These are phyloP conservation scores for Malacosoma neustria DNA, from an alignment of 2,888 invertebrate species.

Conservation along the genomic window DNA sequence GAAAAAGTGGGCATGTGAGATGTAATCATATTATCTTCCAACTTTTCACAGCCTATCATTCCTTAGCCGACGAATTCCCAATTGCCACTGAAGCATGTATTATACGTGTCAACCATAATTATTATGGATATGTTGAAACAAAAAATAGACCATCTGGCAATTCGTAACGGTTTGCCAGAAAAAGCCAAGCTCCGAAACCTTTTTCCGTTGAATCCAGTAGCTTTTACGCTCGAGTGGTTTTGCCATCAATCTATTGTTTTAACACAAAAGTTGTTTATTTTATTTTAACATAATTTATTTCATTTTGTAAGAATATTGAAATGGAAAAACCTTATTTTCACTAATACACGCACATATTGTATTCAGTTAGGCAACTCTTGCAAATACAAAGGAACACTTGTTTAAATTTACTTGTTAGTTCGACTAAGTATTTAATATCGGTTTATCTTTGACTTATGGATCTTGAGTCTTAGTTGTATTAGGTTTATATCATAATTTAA, in stretches of 20 bases:
- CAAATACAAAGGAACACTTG: no score
- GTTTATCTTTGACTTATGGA: no score
- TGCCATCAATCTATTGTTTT: slow-evolving; percentile 2
- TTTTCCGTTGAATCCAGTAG: slow-evolving; percentile 63
- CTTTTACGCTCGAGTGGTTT: slow-evolving; percentile 43
- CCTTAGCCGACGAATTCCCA: slow-evolving; percentile 31
- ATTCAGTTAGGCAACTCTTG: slow-evolving; percentile 20
- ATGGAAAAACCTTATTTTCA: neutral
- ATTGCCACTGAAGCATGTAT: slow-evolving; percentile 40
- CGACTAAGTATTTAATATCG: no score
- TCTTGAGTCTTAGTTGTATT: no score
- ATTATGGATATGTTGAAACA: slow-evolving; percentile 48
- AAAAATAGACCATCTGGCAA: slow-evolving; percentile 64
- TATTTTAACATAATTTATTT: slow-evolving; percentile 1
- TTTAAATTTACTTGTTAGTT: no score
- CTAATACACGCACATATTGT: neutral
- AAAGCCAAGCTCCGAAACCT: slow-evolving; percentile 35
- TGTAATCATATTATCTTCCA: no score
- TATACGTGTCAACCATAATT: slow-evolving; percentile 50
- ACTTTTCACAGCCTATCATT: slow-evolving; percentile 14
- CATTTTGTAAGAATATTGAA: neutral
- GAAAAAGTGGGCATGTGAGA: no score
- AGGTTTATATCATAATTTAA: no score
- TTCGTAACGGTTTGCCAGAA: slow-evolving; percentile 56
- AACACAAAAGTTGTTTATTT: slow-evolving; percentile 1